Evolutionary conservation across 2,888 invertebrate species (phyloP).

Genomic region (Eupeodes latifasciatus): DNA sequence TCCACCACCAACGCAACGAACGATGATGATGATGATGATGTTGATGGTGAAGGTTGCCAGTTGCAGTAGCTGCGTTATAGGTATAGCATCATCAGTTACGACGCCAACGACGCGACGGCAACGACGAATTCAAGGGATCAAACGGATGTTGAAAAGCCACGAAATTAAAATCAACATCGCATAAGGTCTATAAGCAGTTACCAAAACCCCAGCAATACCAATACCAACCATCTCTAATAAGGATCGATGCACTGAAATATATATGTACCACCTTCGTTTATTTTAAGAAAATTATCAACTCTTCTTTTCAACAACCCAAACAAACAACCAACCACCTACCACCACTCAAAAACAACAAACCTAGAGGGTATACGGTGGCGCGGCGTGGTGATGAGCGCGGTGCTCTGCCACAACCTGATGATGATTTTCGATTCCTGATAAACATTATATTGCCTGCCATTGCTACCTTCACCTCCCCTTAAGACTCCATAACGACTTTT

Average conservation of each 20-base stretch:
- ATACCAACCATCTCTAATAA: background rate
- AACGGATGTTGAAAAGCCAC: conserved; percentile 44
- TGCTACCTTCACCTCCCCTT: background rate
- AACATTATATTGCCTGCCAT: background rate
- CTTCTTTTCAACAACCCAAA: background rate
- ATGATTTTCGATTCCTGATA: conserved; percentile 49
- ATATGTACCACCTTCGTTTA: conserved; percentile 43
- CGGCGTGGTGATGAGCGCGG: no score
- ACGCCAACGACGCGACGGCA: no score
- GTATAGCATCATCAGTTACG: background rate
- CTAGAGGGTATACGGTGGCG: background rate
- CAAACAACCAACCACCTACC: background rate
- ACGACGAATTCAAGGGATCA: conserved; percentile 19
- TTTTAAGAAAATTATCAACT: conserved; percentile 34
- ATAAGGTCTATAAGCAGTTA: background rate
- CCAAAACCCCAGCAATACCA: background rate
- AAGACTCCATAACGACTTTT: background rate
- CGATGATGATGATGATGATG: background rate
- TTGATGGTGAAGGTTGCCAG: background rate
- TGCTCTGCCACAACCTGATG: conserved; percentile 42
- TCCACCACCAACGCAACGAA: background rate
- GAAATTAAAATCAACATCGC: conserved; percentile 59
- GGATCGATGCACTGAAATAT: conserved; percentile 45
- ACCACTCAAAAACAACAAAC: background rate
- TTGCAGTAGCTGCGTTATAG: background rate